Base-by-base conservation (phyloP, 2,797 vertebrate species). In the Lagocephalus sceleratus region DNA sequence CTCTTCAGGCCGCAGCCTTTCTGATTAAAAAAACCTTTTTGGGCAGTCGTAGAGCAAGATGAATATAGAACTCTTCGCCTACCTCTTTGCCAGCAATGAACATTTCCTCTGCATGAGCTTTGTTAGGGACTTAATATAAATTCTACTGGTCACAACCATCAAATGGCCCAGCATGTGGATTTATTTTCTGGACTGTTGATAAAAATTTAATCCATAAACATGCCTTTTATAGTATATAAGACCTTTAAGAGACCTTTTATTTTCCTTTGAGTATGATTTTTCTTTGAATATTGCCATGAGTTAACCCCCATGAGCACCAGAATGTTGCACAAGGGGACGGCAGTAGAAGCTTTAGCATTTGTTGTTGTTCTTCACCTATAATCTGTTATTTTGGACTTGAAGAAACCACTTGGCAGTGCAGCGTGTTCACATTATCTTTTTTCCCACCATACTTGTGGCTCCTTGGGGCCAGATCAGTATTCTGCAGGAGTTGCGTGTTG, bases 11-110 rank as follows among this genome's bases (percentile, higher is more conserved):
- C 68, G 73, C 21, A 23, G 69, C 64, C 78, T 78, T 60, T 60
- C 69, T 73, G 76, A 78, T 82, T 87, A 76, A 82, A 83, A 83
- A 76, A 67, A 63, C 69, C 23, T n/a, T 64, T 70, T 69, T 69
- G 44, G 56, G 6, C 21, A 47, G 59, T 78, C 64, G 68, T 47
- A 57, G 44, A 62, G 40, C 47, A 20, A 23, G 56, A 51, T 22
- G 35, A 49, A 71, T 59, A 73, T 60, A 55, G 61, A 66, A 49
- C 44, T 55, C 50, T 56, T 43, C 62, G 47, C 47, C 10, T 63
- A 48, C 26, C 57, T 64, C 38, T 73, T 76, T 47, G 68, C 66
- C 53, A 71, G 57, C 46, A 66, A 20, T 38, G 56, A 55, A 73
- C 74, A 60, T 74, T 58, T 65, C 72, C 56, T 60, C 57, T 72